These are phyloP conservation scores for Deroptyus accipitrinus DNA, from an alignment of 2,113 vertebrate genomes.

Conservation along the genomic window DNA sequence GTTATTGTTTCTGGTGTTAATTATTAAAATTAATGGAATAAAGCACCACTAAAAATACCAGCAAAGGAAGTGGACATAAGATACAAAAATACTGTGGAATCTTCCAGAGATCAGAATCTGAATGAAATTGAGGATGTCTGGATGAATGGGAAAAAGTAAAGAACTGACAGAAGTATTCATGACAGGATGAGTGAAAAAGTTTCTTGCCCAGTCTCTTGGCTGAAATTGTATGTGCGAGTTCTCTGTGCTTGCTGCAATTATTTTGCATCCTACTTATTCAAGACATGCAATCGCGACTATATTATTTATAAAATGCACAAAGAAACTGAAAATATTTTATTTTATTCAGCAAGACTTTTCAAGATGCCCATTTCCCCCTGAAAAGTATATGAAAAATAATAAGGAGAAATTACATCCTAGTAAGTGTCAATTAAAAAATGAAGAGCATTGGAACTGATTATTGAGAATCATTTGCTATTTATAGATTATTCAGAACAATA, in stretches of 20 bases:
- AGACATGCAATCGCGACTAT: neutral
- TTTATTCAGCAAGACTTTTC: neutral
- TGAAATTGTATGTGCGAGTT: neutral
- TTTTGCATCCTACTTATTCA: neutral
- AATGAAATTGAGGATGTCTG: neutral
- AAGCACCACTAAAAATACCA: neutral
- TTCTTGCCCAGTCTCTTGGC: neutral
- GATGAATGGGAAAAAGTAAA: neutral
- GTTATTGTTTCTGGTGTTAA: neutral
- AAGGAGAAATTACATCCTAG: neutral
- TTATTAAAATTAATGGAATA: neutral
- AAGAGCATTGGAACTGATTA: neutral
- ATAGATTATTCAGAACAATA: neutral
- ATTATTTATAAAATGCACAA: neutral
- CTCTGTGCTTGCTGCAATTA: neutral
- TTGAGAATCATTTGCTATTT: neutral
- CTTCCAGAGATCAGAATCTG: neutral
- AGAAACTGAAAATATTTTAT: neutral
- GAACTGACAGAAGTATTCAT: neutral
- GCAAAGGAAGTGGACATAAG: neutral
- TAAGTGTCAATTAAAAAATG: neutral
- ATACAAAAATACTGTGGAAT: neutral
- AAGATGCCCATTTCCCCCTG: neutral
- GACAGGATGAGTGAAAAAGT: neutral
- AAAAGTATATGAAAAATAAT: neutral